A percentile compares a stretch with the other conserved stretches of the same genome.
phyloP scores from a whole-genome alignment of 2,113 vertebrate species.

The Hippocampus barbouri region DNA sequence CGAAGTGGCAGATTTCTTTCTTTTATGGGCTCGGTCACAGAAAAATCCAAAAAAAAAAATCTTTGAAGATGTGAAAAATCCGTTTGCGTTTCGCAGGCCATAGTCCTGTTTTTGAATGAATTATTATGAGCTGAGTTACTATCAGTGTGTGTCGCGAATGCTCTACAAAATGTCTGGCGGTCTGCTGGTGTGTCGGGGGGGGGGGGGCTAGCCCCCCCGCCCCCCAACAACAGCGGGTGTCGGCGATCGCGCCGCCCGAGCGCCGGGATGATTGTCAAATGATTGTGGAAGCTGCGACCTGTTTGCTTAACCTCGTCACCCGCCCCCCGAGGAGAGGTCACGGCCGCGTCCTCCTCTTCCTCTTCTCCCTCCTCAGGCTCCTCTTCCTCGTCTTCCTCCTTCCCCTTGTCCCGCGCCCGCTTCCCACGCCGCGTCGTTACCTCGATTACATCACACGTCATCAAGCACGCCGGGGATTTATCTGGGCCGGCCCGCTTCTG shows the following conservation, averaged over 20 bases:
- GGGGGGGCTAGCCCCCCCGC: constrained; percentile 21
- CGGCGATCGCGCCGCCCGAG: constrained; percentile 18
- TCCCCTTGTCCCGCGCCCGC: neutral
- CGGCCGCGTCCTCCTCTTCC: constrained; percentile 15
- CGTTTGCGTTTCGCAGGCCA: too few species aligned
- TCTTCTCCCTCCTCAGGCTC: neutral
- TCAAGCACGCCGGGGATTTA: constrained; percentile 52
- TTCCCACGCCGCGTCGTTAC: constrained; percentile 62
- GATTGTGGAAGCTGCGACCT: constrained; percentile 56
- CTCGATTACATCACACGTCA: constrained; percentile 68
- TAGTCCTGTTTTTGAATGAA: too few species aligned
- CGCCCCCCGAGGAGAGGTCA: constrained; percentile 46
- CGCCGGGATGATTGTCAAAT: constrained; percentile 59
- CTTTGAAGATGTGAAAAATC: too few species aligned
- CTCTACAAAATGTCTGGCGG: neutral
- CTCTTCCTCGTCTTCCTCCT: neutral
- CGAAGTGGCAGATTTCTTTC: too few species aligned
- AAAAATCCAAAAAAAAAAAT: too few species aligned
- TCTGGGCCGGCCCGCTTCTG: constrained; percentile 10
- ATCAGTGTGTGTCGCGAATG: too few species aligned
- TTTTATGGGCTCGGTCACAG: too few species aligned
- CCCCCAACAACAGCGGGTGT: constrained; percentile 51
- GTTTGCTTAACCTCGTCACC: constrained; percentile 75
- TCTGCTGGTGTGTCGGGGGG: neutral
- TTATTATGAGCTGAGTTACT: too few species aligned